Evolutionary conservation across 1,140 invertebrate genomes (phyloP), one percentile per base, ranked within the genome.

Genomic region (Trichonephila clavipes): DNA sequence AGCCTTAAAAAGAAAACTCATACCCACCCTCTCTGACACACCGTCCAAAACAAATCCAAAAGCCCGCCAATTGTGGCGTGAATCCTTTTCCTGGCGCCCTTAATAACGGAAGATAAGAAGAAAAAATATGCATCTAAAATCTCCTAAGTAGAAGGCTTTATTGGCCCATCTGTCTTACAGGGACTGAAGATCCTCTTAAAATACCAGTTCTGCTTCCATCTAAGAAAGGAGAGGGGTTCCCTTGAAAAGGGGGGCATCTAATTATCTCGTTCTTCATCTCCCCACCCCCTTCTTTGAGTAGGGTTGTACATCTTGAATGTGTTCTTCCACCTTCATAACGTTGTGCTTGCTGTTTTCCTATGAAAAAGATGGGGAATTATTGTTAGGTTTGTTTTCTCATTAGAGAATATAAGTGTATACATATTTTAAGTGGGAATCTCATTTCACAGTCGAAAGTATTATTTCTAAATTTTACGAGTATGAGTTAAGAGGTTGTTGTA

Each of bases 111-210:
- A 34, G 88, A 61, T 34, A 77, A 72, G 88, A 21, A 34, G 88
- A 69, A 89, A 77, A 89, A 77, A 89, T 77, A 77, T 77, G 88
- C 88, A 89, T 89, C 69, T 58, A 89, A 72, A 89, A 69, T 89
- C 66, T 89, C 44, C 44, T 77, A 89, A 89, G 88, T 89, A 89
- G 40, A 66, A 5, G 69, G 64, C 88, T 89, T 89, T 89, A 89
- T 89, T 89, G 88, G 44, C 14, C 66, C 88, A 89, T 89, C 69
- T 89, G 88, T 89, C 88, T 89, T 89, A 4, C 12, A 77, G 66
- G 24, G 21, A 89, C 59, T 62, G 34, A n/a, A 24, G 40, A 88
- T 66, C 86, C 86, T 88, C 86, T 88, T 88, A 88, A 88, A 64
- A 64, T 88, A 88, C 24, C 51, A 16, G 21, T 62, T 62, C 85